phyloP scores from a whole-genome alignment of 1,140 invertebrate species.

The Diprion similis region DNA sequence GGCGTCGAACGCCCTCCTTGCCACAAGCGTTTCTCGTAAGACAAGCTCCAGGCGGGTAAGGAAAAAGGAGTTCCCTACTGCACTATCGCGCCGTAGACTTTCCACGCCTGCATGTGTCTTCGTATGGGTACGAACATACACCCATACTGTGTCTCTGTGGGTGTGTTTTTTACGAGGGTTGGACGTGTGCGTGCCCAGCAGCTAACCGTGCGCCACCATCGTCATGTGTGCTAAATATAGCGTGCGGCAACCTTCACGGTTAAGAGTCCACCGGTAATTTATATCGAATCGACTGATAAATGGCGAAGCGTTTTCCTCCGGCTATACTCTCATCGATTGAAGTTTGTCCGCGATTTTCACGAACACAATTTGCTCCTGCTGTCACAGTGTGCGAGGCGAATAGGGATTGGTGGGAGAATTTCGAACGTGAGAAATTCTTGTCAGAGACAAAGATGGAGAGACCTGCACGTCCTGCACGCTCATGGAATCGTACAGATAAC shows the following conservation, averaged over 20 bases:
- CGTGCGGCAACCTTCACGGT: slow-evolving; percentile 6
- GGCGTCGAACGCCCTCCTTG: slow-evolving; percentile 27
- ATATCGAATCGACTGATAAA: slow-evolving; percentile 5
- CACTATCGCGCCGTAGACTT: neutral
- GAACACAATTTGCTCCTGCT: too few species aligned
- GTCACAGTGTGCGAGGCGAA: neutral
- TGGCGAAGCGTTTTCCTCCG: neutral
- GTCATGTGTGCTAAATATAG: neutral
- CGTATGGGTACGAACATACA: slow-evolving; percentile 20
- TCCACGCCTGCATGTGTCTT: neutral
- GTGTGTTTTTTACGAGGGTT: slow-evolving; percentile 12
- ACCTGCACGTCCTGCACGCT: too few species aligned
- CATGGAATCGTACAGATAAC: neutral
- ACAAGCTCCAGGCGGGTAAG: neutral
- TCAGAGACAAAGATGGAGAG: neutral
- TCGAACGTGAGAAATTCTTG: neutral
- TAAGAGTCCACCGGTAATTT: slow-evolving; percentile 5
- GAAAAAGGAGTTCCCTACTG: neutral
- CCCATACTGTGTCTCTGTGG: too few species aligned
- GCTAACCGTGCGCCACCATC: slow-evolving; percentile 11
- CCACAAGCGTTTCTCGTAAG: neutral
- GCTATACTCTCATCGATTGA: neutral
- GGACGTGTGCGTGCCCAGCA: neutral
- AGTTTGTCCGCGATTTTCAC: neutral
- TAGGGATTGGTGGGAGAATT: neutral